Base-by-base conservation (phyloP, 2,113 vertebrate genomes). In the Ceyx cyanopectus region DNA sequence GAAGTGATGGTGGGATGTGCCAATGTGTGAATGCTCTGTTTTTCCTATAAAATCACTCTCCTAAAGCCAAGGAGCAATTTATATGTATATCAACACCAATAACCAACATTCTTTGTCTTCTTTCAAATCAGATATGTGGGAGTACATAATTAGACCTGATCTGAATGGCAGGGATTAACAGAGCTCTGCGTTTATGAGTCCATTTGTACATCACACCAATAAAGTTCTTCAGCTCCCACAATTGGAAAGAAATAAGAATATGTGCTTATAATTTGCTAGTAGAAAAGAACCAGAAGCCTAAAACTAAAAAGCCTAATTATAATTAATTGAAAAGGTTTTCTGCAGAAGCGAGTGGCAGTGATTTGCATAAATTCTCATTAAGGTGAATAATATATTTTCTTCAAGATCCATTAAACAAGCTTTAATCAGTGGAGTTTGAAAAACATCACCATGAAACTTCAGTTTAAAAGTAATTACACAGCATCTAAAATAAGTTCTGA, bases 341-440 rank as follows among this genome's bases (percentile, higher is more conserved):
- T 90, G 32, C 68, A 62, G 80, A 89, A 89, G 88, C 75, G 92
- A 60, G 72, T 96, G 67, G n/a, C 27, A 91, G 37, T 76, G 62
- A 91, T 97, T 97, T 97, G 85, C 95, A 96, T 97, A 96, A 95
- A 90, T 96, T 95, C 75, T 96, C 94, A 92, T 95, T 97, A 95
- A 96, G 80, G 70, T 81, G 85, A 87, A 76, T 89, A 85, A 95
- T 94, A 86, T 69, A 92, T 93, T 96, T 95, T 95, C 73, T 86
- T 94, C 94, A 93, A 93, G 93, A 91, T 78, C 75, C 65, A 87
- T 95, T 96, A 92, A 94, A 94, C 69, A 87, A 89, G 43, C 53
- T 75, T 82, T 86, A 95, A 91, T 95, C 89, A 95, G 74, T 34
- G 92, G 70, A 93, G 75, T 89, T 90, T 96, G 87, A 93, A 94